These are phyloP conservation scores for Tenebrosternarchus preto DNA, from an alignment of 2,113 vertebrate genomes.

Conservation along the genomic window DNA sequence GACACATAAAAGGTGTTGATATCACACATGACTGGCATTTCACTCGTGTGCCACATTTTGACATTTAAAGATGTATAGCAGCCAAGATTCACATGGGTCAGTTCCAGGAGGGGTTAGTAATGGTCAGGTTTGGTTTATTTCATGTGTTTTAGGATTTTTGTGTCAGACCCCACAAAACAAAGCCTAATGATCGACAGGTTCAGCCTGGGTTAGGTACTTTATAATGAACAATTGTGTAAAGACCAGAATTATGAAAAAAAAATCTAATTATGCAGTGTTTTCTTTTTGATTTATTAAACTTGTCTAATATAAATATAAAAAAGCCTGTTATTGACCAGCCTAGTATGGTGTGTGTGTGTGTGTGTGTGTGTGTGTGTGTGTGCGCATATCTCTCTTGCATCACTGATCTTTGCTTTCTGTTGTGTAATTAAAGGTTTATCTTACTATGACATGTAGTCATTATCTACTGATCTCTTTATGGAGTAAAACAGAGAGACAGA, in stretches of 20 bases:
- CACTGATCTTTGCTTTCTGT: constrained; percentile 64
- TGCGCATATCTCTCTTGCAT: neutral
- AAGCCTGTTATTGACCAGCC: neutral
- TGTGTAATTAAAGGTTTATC: constrained; percentile 74
- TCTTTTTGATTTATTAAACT: too few relatives aligned
- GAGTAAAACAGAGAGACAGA: constrained; percentile 13
- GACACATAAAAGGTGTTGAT: too few relatives aligned
- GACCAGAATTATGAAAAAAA: neutral
- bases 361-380: neutral
- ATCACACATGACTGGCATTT: too few relatives aligned
- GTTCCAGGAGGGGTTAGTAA: too few relatives aligned
- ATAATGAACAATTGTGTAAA: neutral
- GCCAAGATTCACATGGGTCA: too few relatives aligned
- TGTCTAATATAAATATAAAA: too few relatives aligned
- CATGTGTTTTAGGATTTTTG: too few relatives aligned
- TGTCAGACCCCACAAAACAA: neutral
- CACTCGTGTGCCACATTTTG: neutral
- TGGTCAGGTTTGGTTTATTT: too few relatives aligned
- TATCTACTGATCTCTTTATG: constrained; percentile 55
- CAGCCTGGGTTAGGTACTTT: neutral
- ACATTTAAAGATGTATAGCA: neutral
- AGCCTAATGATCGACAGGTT: neutral
- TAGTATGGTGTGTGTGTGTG: neutral
- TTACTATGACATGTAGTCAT: constrained; percentile 70
- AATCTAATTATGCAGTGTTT: too few relatives aligned